Evolutionary conservation across 2,888 invertebrate species (phyloP).

Genomic region (Hermaeophaga mercurialis): DNA sequence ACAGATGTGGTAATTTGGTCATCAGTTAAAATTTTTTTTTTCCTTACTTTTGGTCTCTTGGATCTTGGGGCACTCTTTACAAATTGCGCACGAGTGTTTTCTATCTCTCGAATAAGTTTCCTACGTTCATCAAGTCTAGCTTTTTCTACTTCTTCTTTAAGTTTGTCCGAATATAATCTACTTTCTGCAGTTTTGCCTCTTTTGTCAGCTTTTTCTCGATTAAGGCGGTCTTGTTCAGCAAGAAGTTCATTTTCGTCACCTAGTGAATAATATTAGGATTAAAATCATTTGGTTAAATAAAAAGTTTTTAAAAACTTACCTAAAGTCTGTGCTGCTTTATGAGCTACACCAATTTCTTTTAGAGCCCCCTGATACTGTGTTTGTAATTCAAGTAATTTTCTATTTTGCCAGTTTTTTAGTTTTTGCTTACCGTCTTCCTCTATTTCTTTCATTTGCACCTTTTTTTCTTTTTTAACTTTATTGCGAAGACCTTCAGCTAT

Average conservation of each 20-base stretch:
- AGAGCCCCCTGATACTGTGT: slow-evolving; percentile 60
- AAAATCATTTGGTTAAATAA: background rate
- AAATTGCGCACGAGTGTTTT: slow-evolving; percentile 49
- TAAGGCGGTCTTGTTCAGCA: slow-evolving; percentile 32
- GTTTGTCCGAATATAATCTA: slow-evolving; percentile 50
- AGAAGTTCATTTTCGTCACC: slow-evolving; percentile 50
- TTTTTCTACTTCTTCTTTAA: slow-evolving; percentile 33
- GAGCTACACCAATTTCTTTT: slow-evolving; percentile 61
- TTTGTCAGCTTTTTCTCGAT: slow-evolving; percentile 48
- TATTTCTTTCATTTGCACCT: slow-evolving; percentile 59
- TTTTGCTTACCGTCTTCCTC: slow-evolving; percentile 60
- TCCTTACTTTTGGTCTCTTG: slow-evolving; percentile 10
- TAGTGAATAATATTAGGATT: no score
- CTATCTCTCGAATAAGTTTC: slow-evolving; percentile 55
- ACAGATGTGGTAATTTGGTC: slow-evolving; percentile 1
- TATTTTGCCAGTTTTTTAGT: slow-evolving; percentile 61
- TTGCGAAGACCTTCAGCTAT: slow-evolving; percentile 63
- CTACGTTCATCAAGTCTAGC: slow-evolving; percentile 44
- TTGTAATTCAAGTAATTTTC: slow-evolving; percentile 59
- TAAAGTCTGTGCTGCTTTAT: slow-evolving; percentile 54
- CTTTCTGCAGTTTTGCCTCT: slow-evolving; percentile 56
- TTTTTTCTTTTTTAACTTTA: slow-evolving; percentile 61
- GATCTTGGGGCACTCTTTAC: slow-evolving; percentile 9
- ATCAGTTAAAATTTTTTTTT: slow-evolving; percentile 7
- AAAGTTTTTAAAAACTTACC: background rate